phyloP scores from a whole-genome alignment of 1,140 invertebrate genomes.

The Pseudomyrmex concolor region DNA sequence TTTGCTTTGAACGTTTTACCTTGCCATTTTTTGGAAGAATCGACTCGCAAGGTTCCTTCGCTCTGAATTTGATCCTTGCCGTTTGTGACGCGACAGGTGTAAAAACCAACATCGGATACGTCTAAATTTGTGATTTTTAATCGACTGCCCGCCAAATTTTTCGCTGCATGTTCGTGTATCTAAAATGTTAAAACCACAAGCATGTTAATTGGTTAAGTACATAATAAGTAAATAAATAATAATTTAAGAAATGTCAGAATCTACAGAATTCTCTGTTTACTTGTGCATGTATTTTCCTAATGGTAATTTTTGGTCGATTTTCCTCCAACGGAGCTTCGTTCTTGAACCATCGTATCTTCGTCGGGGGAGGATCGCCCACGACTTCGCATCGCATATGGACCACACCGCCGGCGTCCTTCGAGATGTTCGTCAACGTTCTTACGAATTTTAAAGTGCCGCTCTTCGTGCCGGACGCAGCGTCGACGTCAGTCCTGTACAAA shows the following conservation, averaged over 20 bases:
- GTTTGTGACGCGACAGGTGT: slow-evolving; percentile 89
- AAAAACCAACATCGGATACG: slow-evolving; percentile 89
- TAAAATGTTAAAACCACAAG: slow-evolving; percentile 32
- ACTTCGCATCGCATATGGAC: slow-evolving; percentile 89
- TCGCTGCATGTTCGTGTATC: slow-evolving; percentile 75
- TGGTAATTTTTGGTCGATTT: slow-evolving; percentile 85
- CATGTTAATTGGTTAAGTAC: not conserved
- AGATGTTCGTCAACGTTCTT: slow-evolving; percentile 86
- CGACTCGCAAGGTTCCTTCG: slow-evolving; percentile 87
- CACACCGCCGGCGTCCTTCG: slow-evolving; percentile 87
- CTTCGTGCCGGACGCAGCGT: slow-evolving; percentile 67
- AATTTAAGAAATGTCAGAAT: not conserved
- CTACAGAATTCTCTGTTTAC: slow-evolving; percentile 42
- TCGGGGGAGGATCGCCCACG: slow-evolving; percentile 87
- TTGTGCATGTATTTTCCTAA: slow-evolving; percentile 81
- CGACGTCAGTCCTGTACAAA: slow-evolving; percentile 74
- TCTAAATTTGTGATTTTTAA: slow-evolving; percentile 88
- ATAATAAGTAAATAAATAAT: slow-evolving; percentile 2
- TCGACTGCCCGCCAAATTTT: slow-evolving; percentile 75
- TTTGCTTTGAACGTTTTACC: slow-evolving; percentile 66
- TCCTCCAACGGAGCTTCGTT: slow-evolving; percentile 87
- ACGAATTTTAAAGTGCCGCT: slow-evolving; percentile 82
- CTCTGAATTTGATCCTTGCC: slow-evolving; percentile 87
- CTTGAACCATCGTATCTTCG: slow-evolving; percentile 88
- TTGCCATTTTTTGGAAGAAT: slow-evolving; percentile 74